Evolutionary conservation across 2,888 invertebrate species (phyloP), one percentile per base, ranked within the genome.

Genomic region (Ormyrus rosae): DNA sequence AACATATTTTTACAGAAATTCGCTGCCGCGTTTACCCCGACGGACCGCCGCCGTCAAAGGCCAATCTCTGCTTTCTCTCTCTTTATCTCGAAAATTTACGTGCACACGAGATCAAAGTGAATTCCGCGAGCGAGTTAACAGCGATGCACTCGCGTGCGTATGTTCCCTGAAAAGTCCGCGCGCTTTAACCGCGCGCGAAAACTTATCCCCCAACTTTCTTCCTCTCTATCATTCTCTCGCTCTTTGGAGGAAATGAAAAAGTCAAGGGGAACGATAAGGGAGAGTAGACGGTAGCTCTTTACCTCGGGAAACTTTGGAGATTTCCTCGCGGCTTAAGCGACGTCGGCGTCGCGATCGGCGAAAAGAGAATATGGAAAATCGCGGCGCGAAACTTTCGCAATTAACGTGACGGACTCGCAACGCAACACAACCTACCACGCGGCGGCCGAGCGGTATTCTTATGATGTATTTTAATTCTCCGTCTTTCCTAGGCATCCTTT

Each of bases 321-420:
- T 78, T 78, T 77, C 61, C 68, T 8, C 48, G 61, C 50, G 53
- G 73, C 63, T 76, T 74, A 78, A 79, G 72, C 72, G 60, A 34
- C 34, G 34, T 4, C 34, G 34, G 34, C 64, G 13, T 46, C 75
- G 56, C 78, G 63, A 74, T 73, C 73, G 55, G 11, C 64, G 64
- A 67, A 69, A 69, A 48, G 74, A 55, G 60, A 76, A 72, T 60
- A 69, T 68, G 78, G 75, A 78, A 80, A 81, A 83, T 76, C 74
- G 65, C 64, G 70, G 51, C 77, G 73, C 78, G 60, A 84, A 84
- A 84, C 83, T 84, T 84, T 84, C 67, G 84, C 82, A 84, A 84
- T 84, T 84, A 84, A 84, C 83, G 83, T 79, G 81, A 73, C 83
- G 75, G 82, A 72, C 58, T 58, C 46, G 68, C 46, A 46, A 51